A percentile compares a stretch with the other conserved stretches of the same genome.
Conservation (phyloP, 92 coral and sea anemone genomes). For the Palythoa grandis region DNA sequence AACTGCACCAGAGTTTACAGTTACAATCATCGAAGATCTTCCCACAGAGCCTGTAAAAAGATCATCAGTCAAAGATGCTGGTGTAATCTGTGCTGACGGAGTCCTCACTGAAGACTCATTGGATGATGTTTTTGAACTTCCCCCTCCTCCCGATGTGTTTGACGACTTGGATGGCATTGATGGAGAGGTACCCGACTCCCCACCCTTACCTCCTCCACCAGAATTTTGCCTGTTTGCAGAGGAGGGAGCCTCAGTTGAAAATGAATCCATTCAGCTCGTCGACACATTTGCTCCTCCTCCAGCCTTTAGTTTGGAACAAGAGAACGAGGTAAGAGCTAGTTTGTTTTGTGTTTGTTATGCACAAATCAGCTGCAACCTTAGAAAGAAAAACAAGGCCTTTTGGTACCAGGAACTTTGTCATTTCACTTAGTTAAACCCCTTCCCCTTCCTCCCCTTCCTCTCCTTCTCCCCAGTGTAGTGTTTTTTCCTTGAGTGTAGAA, state of each 20-base stretch:
- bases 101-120: slow-evolving; percentile 1
- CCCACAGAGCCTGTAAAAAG: background rate
- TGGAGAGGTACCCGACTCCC: slow-evolving; percentile 65
- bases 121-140: slow-evolving; percentile 38
- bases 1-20: background rate
- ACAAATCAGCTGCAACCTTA: background rate
- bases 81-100: background rate
- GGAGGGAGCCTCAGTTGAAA: background rate
- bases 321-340: slow-evolving; percentile 28
- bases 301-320: slow-evolving; percentile 24
- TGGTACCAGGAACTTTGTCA: too few relatives aligned
- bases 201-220: slow-evolving; percentile 87
- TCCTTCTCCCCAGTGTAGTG: too few relatives aligned
- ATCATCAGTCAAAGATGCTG: background rate
- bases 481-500: too few relatives aligned
- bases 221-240: slow-evolving; percentile 56
- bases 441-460: too few relatives aligned
- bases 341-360: background rate
- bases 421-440: too few relatives aligned
- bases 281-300: slow-evolving; percentile 27
- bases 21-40: background rate
- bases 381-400: background rate
- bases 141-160: slow-evolving; percentile 80
- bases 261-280: background rate
- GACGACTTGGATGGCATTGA: slow-evolving; percentile 33